Evolutionary conservation across 1,140 invertebrate species (phyloP).

Genomic region (Diabrotica virgifera): DNA sequence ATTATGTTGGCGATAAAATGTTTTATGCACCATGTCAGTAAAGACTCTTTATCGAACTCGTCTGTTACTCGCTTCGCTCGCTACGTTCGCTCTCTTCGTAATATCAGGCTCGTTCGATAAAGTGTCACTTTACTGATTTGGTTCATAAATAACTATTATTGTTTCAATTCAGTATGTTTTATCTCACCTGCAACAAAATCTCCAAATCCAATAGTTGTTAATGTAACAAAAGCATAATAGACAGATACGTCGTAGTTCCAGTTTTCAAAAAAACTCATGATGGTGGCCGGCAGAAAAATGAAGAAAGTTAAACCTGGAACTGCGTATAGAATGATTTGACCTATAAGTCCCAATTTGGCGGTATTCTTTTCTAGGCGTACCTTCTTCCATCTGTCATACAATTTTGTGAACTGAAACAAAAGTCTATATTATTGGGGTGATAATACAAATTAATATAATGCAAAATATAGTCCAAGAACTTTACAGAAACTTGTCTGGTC

Average conservation of each 20-base stretch:
- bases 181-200: constrained; percentile 74
- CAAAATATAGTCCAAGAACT: too few relatives aligned
- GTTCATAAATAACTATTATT: too few relatives aligned
- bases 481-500: too few relatives aligned
- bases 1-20: too few relatives aligned
- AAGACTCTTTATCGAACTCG: too few relatives aligned
- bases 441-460: too few relatives aligned
- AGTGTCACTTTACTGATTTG: too few relatives aligned
- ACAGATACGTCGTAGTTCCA: constrained; percentile 88
- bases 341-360: constrained; percentile 63
- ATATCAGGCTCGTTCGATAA: too few relatives aligned
- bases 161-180: too few relatives aligned
- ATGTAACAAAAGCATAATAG: constrained; percentile 89
- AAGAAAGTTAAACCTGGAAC: constrained; percentile 85
- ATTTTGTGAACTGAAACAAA: constrained; percentile 61
- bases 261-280: constrained; percentile 83
- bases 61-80: too few relatives aligned
- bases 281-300: constrained; percentile 85
- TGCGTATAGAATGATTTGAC: constrained; percentile 75
- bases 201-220: constrained; percentile 93
- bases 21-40: too few relatives aligned
- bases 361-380: constrained; percentile 52
- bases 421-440: not conserved
- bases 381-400: constrained; percentile 74
- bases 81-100: too few relatives aligned